A percentile compares a stretch with the other conserved stretches of the same genome.
phyloP scores from a whole-genome alignment of 2,888 invertebrate species.

The Luffia ferchaultella region DNA sequence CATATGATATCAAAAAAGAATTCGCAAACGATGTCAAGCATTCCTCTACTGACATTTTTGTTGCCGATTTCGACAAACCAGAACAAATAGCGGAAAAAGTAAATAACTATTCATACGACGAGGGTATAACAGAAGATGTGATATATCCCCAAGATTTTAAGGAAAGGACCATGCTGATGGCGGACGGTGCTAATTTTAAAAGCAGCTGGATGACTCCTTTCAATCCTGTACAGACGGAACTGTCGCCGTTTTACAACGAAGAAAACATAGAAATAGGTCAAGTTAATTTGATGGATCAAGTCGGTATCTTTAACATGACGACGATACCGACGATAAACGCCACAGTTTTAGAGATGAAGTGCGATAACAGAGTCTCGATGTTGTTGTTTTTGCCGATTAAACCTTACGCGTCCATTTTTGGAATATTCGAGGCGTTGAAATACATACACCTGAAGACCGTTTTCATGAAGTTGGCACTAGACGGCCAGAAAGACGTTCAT shows the following conservation, averaged over 20 bases:
- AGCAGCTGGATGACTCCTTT: constrained; percentile 36
- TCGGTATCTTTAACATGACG: constrained; percentile 28
- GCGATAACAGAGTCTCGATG: constrained; percentile 27
- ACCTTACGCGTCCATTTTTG: constrained; percentile 19
- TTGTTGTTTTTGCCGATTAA: constrained; percentile 31
- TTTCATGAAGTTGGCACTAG: constrained; percentile 25
- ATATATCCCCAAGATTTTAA: constrained; percentile 32
- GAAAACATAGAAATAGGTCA: constrained; percentile 18
- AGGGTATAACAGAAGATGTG: constrained; percentile 20
- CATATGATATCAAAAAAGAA: constrained; percentile 26
- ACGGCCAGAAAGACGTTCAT: constrained; percentile 22
- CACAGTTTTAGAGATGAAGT: constrained; percentile 34
- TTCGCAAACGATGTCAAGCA: constrained; percentile 25
- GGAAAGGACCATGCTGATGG: constrained; percentile 26
- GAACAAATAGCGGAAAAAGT: constrained; percentile 21
- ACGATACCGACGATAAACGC: constrained; percentile 26
- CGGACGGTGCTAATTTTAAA: constrained; percentile 33
- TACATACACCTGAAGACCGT: constrained; percentile 28
- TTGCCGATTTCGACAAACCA: constrained; percentile 27
- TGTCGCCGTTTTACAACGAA: constrained; percentile 25
- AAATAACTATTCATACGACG: constrained; percentile 23
- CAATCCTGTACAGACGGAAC: constrained; percentile 22
- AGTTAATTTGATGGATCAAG: constrained; percentile 39
- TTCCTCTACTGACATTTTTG: constrained; percentile 25
- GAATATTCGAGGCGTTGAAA: constrained; percentile 31